Conservation (phyloP, 2,888 invertebrate species). For the Hypselothyrea guttata region DNA sequence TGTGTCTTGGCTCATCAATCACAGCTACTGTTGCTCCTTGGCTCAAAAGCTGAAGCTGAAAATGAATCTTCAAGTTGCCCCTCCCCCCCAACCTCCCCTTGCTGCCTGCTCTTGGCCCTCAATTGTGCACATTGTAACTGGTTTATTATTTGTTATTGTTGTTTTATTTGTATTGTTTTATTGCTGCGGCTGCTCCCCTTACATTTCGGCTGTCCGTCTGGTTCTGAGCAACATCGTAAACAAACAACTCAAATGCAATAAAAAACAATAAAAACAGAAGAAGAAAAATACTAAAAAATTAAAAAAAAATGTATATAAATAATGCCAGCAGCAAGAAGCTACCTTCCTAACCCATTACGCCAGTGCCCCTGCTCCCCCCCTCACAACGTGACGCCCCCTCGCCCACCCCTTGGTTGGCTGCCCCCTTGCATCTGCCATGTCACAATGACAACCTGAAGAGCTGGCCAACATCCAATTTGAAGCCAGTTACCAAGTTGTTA, state of each 20-base stretch:
- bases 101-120: constrained; percentile 29
- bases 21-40: constrained; percentile 31
- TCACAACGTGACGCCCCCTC: too few species aligned
- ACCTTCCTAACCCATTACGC: background rate
- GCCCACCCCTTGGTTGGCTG: background rate
- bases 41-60: constrained; percentile 4
- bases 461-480: constrained; percentile 32
- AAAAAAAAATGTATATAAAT: constrained; percentile 10
- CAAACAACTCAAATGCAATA: constrained; percentile 12
- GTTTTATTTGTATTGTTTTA: constrained; percentile 9
- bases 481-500: constrained; percentile 44
- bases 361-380: background rate
- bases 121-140: constrained; percentile 47
- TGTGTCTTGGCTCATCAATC: constrained; percentile 41
- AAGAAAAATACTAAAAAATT: constrained; percentile 11
- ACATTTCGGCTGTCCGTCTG: constrained; percentile 43
- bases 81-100: background rate
- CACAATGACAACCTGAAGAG: constrained; percentile 21
- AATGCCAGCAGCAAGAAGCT: constrained; percentile 9
- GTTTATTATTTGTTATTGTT: constrained; percentile 27
- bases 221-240: constrained; percentile 46
- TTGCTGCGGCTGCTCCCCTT: constrained; percentile 24
- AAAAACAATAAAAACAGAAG: constrained; percentile 16
- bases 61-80: background rate
- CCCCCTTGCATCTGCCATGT: background rate